phyloP scores from a whole-genome alignment of 2,797 vertebrate species.

The Pogoniulus pusillus region DNA sequence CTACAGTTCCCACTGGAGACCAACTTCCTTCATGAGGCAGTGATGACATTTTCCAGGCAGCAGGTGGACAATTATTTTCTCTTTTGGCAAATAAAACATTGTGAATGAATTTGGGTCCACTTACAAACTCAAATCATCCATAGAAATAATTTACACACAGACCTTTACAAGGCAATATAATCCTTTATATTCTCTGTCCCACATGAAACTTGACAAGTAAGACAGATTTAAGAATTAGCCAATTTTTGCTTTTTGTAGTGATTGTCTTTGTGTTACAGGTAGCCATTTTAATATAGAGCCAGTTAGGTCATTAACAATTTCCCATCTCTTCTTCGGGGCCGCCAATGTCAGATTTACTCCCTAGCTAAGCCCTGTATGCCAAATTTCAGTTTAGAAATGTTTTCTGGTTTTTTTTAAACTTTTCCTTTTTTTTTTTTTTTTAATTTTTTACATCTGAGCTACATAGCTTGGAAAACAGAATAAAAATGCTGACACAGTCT shows the following conservation, averaged over 20 bases:
- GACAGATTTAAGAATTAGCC: not conserved
- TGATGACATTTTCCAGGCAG: slow-evolving; percentile 55
- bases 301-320: not conserved
- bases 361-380: slow-evolving; percentile 3
- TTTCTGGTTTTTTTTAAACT: too few species aligned
- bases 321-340: not conserved
- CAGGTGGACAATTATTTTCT: slow-evolving; percentile 41
- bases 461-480: slow-evolving; percentile 49
- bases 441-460: not conserved
- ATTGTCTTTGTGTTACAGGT: not conserved
- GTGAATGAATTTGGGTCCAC: slow-evolving; percentile 10
- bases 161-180: slow-evolving; percentile 30
- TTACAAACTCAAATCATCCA: not conserved
- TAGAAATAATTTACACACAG: slow-evolving; percentile 42
- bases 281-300: not conserved
- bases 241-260: slow-evolving; percentile 17
- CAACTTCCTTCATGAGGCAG: not conserved
- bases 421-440: not conserved
- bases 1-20: not conserved
- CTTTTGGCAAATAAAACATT: slow-evolving; percentile 54
- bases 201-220: slow-evolving; percentile 12
- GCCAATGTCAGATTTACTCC: slow-evolving; percentile 28
- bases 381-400: slow-evolving; percentile 20
- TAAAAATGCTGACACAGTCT: slow-evolving; percentile 55
- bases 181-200: not conserved